Conservation (phyloP, 2,888 invertebrate genomes). For the Hemithea aestivaria region DNA sequence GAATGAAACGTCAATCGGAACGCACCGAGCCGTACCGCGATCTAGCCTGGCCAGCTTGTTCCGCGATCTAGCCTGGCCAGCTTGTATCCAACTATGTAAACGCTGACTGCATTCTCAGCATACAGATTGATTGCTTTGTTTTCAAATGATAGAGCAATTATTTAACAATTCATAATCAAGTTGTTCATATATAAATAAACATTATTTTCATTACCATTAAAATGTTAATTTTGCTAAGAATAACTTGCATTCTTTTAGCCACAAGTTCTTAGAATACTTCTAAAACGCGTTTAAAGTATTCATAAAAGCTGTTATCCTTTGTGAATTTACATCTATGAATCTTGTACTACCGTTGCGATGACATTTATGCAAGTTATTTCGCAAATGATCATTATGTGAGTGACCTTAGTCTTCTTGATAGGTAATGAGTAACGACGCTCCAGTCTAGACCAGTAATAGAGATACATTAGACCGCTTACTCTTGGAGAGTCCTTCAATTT, state of each 20-base stretch:
- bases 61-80: slow-evolving; percentile 49
- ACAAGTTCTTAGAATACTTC: too few species aligned
- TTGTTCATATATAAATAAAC: slow-evolving; percentile 16
- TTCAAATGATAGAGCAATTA: slow-evolving; percentile 32
- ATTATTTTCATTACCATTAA: slow-evolving; percentile 9
- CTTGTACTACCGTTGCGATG: too few species aligned
- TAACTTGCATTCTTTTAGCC: background rate
- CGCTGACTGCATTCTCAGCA: slow-evolving; percentile 47
- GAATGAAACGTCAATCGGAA: slow-evolving; percentile 42
- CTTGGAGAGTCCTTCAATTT: too few species aligned
- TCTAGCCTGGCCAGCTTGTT: slow-evolving; percentile 46
- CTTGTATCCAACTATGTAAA: slow-evolving; percentile 39
- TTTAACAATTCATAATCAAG: slow-evolving; percentile 20
- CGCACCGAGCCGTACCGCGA: slow-evolving; percentile 54
- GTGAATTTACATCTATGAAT: too few species aligned
- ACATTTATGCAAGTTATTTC: background rate
- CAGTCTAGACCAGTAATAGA: slow-evolving; percentile 4
- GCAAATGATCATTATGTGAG: background rate
- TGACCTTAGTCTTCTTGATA: slow-evolving; percentile 1
- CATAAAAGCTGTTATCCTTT: too few species aligned
- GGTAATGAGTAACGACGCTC: background rate
- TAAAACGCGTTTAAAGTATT: too few species aligned
- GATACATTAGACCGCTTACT: too few species aligned
- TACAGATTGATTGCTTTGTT: slow-evolving; percentile 42
- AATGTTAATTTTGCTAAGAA: slow-evolving; percentile 3